A percentile compares a stretch with the other conserved stretches of the same genome.
phyloP scores from a whole-genome alignment of 23 tunicate species.

The Styela plicata region DNA sequence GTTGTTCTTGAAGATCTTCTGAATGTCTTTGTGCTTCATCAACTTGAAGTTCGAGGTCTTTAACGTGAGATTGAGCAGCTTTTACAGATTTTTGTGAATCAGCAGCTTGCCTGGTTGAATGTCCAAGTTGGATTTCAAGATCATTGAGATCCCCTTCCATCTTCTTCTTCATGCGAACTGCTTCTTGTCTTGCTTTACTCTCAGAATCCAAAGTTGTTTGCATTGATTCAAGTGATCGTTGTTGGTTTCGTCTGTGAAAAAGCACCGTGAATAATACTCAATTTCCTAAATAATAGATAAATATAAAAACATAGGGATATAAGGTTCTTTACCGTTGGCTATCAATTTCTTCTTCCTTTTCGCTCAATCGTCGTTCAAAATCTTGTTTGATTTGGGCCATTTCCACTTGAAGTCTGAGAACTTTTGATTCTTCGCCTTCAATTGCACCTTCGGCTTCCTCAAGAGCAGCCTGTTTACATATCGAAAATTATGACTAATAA shows the following conservation, averaged over 20 bases:
- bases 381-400: constrained; percentile 50
- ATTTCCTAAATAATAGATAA: background rate
- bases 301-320: background rate
- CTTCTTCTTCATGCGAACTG: constrained; percentile 32
- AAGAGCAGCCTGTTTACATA: constrained; percentile 23
- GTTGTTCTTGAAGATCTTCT: constrained; percentile 68
- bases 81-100: constrained; percentile 87
- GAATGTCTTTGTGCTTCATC: constrained; percentile 86
- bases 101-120: constrained; percentile 81
- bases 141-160: constrained; percentile 38
- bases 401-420: constrained; percentile 46
- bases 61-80: constrained; percentile 77
- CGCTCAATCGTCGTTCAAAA: constrained; percentile 44
- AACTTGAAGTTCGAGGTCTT: constrained; percentile 83
- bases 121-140: constrained; percentile 60
- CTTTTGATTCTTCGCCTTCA: constrained; percentile 49
- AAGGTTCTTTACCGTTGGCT: constrained; percentile 5
- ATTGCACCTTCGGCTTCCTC: constrained; percentile 51
- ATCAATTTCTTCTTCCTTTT: constrained; percentile 50
- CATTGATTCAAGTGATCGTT: constrained; percentile 50
- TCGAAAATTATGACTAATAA: background rate
- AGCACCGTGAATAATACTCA: background rate
- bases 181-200: constrained; percentile 35
- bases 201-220: constrained; percentile 49
- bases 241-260: constrained; percentile 33